Evolutionary conservation across 2,113 vertebrate species (phyloP), one percentile per base, ranked within the genome.

Genomic region (Proterorhinus semilunaris): DNA sequence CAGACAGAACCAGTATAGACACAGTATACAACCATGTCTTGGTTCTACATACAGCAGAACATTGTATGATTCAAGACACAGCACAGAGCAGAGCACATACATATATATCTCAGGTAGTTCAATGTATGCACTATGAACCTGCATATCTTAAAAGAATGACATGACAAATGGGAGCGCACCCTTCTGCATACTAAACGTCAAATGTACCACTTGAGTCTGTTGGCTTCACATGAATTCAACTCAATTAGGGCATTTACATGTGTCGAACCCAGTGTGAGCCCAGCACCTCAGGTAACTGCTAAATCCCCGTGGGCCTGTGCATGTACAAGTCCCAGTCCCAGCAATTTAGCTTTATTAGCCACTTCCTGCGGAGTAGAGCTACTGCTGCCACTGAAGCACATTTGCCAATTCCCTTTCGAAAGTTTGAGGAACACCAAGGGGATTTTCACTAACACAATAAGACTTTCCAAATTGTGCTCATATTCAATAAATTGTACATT

Each of bases 311-410:
- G 80, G 77, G 45, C 46, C 63, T 50, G 42, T 47, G 69, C 68
- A 55, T 16, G 44, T 71, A 47, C 49, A 76, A 51, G 49, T 62
- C 78, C 54, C 65, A 78, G 62, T 68, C 44, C 17, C 6, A 51
- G 62, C 62, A 57, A 68, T 85, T 75, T 58, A 12, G 11, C 52
- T 78, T 77, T 67, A 85, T 83, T 85, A 84, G 58, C 79, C 72
- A 61, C 36, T 36, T 80, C 73, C 77, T 85, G 82, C 79, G 82
- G 84, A 76, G 79, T 54, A 75, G 69, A 80, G 75, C 80, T 76
- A 68, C 71, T 69, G 72, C 74, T 74, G 49, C 66, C 69, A 85
- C 85, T 83, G 82, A 83, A 70, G 63, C 52, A 65, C 52, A 71
- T 80, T 86, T 80, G 65, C 65, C 67, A 36, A 47, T 65, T 79